Evolutionary conservation across 2,888 invertebrate genomes (phyloP).

Genomic region (Holacanthella duospinosa): DNA sequence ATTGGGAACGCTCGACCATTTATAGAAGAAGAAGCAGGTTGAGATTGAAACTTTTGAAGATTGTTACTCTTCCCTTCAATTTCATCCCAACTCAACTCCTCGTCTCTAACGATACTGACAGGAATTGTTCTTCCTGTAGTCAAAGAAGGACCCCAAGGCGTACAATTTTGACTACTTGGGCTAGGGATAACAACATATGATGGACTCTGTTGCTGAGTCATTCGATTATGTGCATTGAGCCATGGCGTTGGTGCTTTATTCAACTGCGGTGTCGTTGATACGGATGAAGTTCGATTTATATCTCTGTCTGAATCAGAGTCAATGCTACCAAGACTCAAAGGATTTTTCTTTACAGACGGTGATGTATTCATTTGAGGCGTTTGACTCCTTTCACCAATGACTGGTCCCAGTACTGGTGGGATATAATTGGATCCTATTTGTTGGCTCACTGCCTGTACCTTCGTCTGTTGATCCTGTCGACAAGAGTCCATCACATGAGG

Average conservation of each 20-base stretch:
- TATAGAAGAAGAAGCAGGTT: conserved; percentile 37
- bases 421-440: conserved; percentile 39
- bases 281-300: background rate
- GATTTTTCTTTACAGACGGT: background rate
- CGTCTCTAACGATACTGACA: conserved; percentile 30
- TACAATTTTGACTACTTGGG: no score
- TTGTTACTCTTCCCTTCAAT: conserved; percentile 39
- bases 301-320: background rate
- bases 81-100: no score
- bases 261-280: conserved; percentile 39
- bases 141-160: conserved; percentile 21
- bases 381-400: background rate
- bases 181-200: conserved; percentile 29
- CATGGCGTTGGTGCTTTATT: conserved; percentile 54
- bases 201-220: conserved; percentile 40
- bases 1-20: conserved; percentile 21
- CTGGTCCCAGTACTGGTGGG: conserved; percentile 36
- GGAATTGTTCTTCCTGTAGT: conserved; percentile 26
- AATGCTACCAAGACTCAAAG: background rate
- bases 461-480: conserved; percentile 15
- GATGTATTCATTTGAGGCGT: background rate
- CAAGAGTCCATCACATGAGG: background rate
- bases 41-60: conserved; percentile 38
- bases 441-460: conserved; percentile 33
- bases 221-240: conserved; percentile 45